A percentile compares a stretch with the other conserved stretches of the same genome.
Conservation (phyloP, 2,797 vertebrate genomes). For the Sebastes dallii region DNA sequence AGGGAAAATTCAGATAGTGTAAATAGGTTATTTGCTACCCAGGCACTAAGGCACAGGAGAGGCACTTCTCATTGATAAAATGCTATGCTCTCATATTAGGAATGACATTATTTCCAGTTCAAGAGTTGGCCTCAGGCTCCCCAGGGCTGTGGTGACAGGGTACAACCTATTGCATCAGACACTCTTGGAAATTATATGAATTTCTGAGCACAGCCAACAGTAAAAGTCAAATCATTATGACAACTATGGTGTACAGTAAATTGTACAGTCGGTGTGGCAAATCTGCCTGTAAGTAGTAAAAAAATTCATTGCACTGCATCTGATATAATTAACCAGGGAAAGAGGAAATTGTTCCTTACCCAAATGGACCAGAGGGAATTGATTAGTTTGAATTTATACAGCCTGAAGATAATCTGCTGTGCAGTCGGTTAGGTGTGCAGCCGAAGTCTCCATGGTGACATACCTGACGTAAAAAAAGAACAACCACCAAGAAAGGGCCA, state of each 20-base stretch:
- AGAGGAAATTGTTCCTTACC: background rate
- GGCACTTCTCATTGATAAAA: constrained; percentile 20
- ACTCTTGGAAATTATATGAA: background rate
- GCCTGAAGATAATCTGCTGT: background rate
- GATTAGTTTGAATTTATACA: background rate
- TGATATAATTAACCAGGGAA: background rate
- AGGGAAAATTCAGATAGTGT: background rate
- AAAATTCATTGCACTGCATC: background rate
- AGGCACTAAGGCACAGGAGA: background rate
- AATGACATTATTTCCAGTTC: constrained; percentile 7
- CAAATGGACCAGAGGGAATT: background rate
- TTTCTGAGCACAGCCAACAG: background rate
- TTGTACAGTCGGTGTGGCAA: background rate
- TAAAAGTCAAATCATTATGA: background rate
- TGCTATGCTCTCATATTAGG: background rate
- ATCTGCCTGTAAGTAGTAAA: background rate
- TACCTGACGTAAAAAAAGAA: background rate
- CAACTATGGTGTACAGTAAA: background rate
- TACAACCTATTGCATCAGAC: constrained; percentile 1
- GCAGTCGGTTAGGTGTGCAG: background rate
- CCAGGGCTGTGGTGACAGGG: background rate
- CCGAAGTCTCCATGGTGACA: background rate
- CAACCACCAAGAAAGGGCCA: background rate
- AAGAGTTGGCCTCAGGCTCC: constrained; percentile 9
- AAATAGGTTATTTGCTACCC: constrained; percentile 4